Base-by-base conservation (phyloP, 1,140 invertebrate genomes). In the Ceratosolen fusciceps region DNA sequence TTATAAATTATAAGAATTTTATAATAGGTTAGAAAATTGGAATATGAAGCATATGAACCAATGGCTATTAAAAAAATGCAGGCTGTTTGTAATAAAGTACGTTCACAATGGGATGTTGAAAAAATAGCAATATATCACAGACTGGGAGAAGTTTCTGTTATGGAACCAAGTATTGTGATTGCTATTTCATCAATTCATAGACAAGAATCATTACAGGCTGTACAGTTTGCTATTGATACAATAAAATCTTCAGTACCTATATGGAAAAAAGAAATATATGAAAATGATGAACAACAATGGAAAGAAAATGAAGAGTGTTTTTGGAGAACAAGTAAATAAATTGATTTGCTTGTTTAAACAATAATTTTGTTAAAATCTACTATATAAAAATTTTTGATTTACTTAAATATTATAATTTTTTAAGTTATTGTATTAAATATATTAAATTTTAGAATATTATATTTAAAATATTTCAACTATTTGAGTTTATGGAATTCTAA, bases 221-320 rank as follows among this genome's bases (percentile, higher is more conserved):
- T 97, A 0, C 92, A 95, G 65, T 95, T 92, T 91, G 95, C 95
- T 77, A 97, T 99, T 77, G 94, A 99, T 84, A 91, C 91, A 80
- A 88, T 99, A 0, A 99, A 99, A 91, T 92, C 94, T 56, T 92
- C 90, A 21, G 97, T 98, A 68, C 97, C 98, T 4, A 97, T 99
- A 77, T 99, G 98, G 97, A 99, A 99, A 90, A 98, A 98, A 89
- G 97, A 98, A 92, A 90, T 96, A 24, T 98, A 98, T 90, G 92
- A 92, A 49, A 92, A 92, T 75, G 87, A 91, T 14, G 86, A 91
- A 19, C 83, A 90, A 39, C 86, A 90, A 43, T 96, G 95, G 95
- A 96, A 96, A 86, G 93, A 95, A 89, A 96, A 96, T 86, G 90
- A 91, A 74, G 95, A 96, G 92, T 96, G 95, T 91, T 88, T 90